These are phyloP conservation scores for Drosophila hamatofila DNA, from an alignment of 2,888 invertebrate genomes.

Conservation along the genomic window DNA sequence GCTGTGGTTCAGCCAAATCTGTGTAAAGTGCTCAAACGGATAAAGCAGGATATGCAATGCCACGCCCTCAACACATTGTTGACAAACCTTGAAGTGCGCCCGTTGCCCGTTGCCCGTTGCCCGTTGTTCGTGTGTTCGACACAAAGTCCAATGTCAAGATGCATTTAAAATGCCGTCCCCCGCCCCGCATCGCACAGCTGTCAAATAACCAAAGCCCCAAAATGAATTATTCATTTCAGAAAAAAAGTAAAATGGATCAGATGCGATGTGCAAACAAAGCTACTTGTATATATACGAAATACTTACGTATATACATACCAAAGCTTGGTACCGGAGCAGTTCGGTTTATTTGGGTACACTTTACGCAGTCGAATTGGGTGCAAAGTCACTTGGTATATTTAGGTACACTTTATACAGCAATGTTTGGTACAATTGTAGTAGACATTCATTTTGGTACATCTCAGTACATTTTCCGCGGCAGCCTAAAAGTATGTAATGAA, in stretches of 20 bases:
- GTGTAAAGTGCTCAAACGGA: conserved; percentile 13
- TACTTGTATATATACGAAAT: too few relatives aligned
- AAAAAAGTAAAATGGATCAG: neutral
- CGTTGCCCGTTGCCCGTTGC: conserved; percentile 22
- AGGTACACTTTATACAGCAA: neutral
- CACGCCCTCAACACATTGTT: conserved; percentile 20
- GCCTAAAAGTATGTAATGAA: conserved; percentile 6
- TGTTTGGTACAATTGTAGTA: neutral
- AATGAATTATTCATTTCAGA: conserved; percentile 11
- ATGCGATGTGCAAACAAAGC: neutral
- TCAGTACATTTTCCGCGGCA: neutral
- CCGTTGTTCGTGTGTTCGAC: conserved; percentile 18
- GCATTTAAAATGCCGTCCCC: conserved; percentile 54
- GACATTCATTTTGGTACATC: neutral
- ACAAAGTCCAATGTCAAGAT: conserved; percentile 70
- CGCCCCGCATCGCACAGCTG: conserved; percentile 8
- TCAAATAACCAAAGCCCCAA: conserved; percentile 5
- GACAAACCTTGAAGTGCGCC: conserved; percentile 47
- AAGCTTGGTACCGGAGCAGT: neutral
- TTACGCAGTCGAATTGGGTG: neutral
- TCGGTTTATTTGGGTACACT: neutral
- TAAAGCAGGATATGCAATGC: conserved; percentile 21
- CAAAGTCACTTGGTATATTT: neutral
- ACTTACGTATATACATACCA: neutral
- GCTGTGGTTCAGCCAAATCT: neutral